Base-by-base conservation (phyloP, 2,797 vertebrate genomes). In the Borostomias antarcticus region DNA sequence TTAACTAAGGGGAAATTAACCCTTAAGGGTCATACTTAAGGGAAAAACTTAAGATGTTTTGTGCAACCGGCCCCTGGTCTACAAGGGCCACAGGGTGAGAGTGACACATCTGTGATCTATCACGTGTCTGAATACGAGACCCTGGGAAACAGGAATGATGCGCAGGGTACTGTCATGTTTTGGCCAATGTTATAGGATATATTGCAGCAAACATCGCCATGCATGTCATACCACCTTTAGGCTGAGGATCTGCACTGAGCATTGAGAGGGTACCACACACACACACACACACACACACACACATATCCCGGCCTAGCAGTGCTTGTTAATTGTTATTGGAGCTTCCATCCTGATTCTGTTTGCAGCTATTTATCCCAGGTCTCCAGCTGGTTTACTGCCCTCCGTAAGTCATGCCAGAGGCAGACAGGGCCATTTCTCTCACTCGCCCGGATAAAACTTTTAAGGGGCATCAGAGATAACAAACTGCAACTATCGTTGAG, bases 401-500 rank as follows among this genome's bases (percentile, higher is more conserved):
- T 66, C 72, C 4, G 62, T 91, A 89, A 88, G 73, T 91, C 87
- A 87, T 52, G 70, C 52, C 86, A 76, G 69, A 68, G 35, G 68
- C 74, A 82, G 88, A 86, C 82, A 83, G 78, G 57, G 83, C 80
- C 82, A 81, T 88, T 75, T 68, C 76, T 89, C 86, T 88, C 80
- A 72, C 81, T 81, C 78, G 74, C 71, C 43, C 68, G 21, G 86
- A 85, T 89, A 89, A 90, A 91, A 90, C 76, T 82, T 92, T 91
- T 89, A 91, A 87, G 79, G 83, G 79, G 73, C 82, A 72, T 72
- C 72, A 80, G 74, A 79, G 75, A 77, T 86, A 84, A 88, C 87
- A 89, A 89, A 90, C 85, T 83, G 84, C 81, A 78, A 66, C 73
- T 70, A 59, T 78, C 53, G 69, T 79, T 71, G 57, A 67, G 56